A percentile compares a stretch with the other conserved stretches of the same genome.
phyloP scores from a whole-genome alignment of 2,888 invertebrate species.

The Osmoderma eremita region DNA sequence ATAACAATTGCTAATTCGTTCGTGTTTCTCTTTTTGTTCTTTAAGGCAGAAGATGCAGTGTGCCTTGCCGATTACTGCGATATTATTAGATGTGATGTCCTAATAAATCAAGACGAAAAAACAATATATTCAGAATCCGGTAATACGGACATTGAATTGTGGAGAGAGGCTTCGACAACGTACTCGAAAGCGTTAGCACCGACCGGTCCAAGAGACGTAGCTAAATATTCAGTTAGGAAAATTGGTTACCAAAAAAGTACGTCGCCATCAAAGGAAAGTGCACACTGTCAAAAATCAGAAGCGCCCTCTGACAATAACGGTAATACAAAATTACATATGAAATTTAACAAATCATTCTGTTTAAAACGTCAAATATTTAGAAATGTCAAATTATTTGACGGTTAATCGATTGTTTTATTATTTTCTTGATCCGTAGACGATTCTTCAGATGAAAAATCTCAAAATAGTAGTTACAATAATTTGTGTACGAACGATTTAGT shows the following conservation, averaged over 20 bases:
- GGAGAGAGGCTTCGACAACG: conserved; percentile 81
- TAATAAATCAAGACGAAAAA: conserved; percentile 77
- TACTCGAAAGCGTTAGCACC: conserved; percentile 70
- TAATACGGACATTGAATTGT: conserved; percentile 84
- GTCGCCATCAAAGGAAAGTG: conserved; percentile 46
- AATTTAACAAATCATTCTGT: conserved; percentile 7
- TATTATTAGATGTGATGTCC: conserved; percentile 93
- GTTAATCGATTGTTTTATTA: not conserved
- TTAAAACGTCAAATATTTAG: not conserved
- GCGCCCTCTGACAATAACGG: conserved; percentile 53
- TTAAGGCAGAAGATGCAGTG: conserved; percentile 88
- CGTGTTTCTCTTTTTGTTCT: not conserved
- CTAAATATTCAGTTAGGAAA: conserved; percentile 59
- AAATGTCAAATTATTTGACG: conserved; percentile 2
- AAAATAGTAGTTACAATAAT: conserved; percentile 58
- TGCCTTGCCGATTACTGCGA: conserved; percentile 96
- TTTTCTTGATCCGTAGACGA: conserved; percentile 32
- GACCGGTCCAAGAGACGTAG: conserved; percentile 61
- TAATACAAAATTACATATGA: conserved; percentile 37
- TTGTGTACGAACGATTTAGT: conserved; percentile 74
- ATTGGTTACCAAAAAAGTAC: conserved; percentile 48
- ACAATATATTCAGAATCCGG: conserved; percentile 74
- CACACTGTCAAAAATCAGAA: conserved; percentile 60
- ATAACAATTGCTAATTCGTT: not conserved
- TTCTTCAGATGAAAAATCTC: conserved; percentile 56